A percentile compares a stretch with the other conserved stretches of the same genome.
These are phyloP conservation scores for Caenorhabditis wallacei DNA, from an alignment of 2,888 invertebrate genomes.

Conservation along the genomic window DNA sequence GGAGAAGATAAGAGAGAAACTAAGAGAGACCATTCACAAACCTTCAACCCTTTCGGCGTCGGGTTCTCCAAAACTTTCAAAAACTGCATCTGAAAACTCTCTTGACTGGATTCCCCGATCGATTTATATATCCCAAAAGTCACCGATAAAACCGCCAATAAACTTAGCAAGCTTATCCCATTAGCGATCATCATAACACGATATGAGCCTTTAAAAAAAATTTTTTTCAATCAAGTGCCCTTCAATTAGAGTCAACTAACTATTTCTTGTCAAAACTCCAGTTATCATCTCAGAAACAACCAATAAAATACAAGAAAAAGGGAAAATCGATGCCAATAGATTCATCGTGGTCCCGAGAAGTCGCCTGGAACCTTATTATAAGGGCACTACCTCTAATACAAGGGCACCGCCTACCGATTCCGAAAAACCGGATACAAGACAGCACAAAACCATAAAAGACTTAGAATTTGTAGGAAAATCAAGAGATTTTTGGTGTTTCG, in stretches of 20 bases:
- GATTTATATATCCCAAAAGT: conserved; percentile 2
- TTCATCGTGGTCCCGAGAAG: background rate
- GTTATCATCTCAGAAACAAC: background rate
- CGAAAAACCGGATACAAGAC: conserved; percentile 27
- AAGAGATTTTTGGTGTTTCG: conserved; percentile 16
- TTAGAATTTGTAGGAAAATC: conserved; percentile 20
- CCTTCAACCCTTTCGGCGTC: conserved; percentile 13
- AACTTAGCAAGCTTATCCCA: conserved; percentile 4
- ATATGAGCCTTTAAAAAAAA: background rate
- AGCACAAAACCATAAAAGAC: background rate
- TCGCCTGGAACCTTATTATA: conserved; percentile 2
- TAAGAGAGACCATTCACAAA: too few species aligned
- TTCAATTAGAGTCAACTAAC: background rate
- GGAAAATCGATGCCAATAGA: background rate
- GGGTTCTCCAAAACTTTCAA: background rate
- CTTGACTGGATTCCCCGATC: background rate
- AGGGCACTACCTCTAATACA: background rate
- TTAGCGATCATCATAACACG: background rate
- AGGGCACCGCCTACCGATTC: conserved; percentile 19
- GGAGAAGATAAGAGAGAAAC: too few species aligned
- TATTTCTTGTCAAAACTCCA: background rate
- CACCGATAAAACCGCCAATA: background rate
- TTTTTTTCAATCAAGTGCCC: too few species aligned
- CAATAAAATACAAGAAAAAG: conserved; percentile 1
- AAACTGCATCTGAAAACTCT: conserved; percentile 16